Conservation (phyloP, 2,888 invertebrate genomes). For the Mechanitis mazaeus region DNA sequence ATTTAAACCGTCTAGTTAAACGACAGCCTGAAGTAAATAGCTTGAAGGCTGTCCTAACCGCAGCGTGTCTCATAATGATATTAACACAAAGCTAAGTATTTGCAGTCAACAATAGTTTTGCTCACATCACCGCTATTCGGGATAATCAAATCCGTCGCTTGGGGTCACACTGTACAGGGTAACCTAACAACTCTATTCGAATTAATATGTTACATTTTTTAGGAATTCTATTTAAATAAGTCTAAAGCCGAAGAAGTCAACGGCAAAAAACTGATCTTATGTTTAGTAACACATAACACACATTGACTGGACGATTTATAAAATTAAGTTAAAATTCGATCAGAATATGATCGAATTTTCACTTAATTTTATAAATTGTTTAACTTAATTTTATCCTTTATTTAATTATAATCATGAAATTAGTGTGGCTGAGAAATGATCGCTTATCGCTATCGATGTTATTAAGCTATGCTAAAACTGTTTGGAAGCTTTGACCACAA, state of each 20-base stretch:
- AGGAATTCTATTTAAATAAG: no score
- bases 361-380: no score
- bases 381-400: not conserved
- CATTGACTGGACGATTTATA: constrained; percentile 19
- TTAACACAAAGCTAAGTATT: constrained; percentile 11
- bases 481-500: no score
- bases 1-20: constrained; percentile 3
- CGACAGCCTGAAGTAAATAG: constrained; percentile 8
- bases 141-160: constrained; percentile 8
- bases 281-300: no score
- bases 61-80: constrained; percentile 10
- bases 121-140: constrained; percentile 15
- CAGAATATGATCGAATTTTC: no score
- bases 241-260: no score
- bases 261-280: no score
- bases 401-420: constrained; percentile 2
- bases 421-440: not conserved
- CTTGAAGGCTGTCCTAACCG: constrained; percentile 12
- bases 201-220: no score
- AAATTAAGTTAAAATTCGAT: constrained; percentile 11
- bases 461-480: no score
- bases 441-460: no score
- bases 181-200: not conserved
- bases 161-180: not conserved
- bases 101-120: constrained; percentile 13